Evolutionary conservation across 2,888 invertebrate genomes (phyloP).

Genomic region (Coremacera marginata): DNA sequence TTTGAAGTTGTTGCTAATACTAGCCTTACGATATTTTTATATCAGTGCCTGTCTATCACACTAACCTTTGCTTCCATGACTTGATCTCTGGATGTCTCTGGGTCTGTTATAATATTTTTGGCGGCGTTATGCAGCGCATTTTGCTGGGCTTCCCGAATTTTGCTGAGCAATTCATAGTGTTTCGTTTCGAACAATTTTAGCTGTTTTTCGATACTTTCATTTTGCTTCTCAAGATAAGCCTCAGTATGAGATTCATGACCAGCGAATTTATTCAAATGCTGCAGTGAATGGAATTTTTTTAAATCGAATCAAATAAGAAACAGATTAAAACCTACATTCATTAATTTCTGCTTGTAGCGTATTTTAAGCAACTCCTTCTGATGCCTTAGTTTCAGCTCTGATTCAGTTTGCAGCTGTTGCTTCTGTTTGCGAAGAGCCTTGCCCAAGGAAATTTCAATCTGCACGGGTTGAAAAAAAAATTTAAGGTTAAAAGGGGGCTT

Average conservation of each 20-base stretch:
- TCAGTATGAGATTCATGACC: constrained; percentile 46
- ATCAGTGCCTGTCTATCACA: no score
- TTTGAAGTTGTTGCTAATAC: no score
- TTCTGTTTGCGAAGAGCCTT: constrained; percentile 62
- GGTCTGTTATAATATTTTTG: neutral
- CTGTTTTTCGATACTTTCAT: constrained; percentile 58
- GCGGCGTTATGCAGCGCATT: constrained; percentile 7
- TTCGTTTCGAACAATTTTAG: constrained; percentile 60
- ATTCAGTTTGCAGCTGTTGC: constrained; percentile 56
- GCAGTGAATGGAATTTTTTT: neutral
- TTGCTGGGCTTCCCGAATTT: constrained; percentile 52
- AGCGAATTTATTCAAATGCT: constrained; percentile 52
- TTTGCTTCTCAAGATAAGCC: constrained; percentile 47
- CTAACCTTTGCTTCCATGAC: neutral
- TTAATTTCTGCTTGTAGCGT: constrained; percentile 60
- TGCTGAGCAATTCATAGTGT: constrained; percentile 57
- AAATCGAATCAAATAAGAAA: neutral
- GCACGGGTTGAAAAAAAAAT: neutral
- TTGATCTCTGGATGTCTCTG: neutral
- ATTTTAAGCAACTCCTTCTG: constrained; percentile 60
- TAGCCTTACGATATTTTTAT: no score
- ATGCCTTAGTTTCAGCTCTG: constrained; percentile 59
- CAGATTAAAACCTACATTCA: constrained; percentile 54
- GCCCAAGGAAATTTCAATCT: constrained; percentile 60
- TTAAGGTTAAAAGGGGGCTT: neutral